Conservation (phyloP, 1,140 invertebrate genomes). For the Melitaea cinxia region DNA sequence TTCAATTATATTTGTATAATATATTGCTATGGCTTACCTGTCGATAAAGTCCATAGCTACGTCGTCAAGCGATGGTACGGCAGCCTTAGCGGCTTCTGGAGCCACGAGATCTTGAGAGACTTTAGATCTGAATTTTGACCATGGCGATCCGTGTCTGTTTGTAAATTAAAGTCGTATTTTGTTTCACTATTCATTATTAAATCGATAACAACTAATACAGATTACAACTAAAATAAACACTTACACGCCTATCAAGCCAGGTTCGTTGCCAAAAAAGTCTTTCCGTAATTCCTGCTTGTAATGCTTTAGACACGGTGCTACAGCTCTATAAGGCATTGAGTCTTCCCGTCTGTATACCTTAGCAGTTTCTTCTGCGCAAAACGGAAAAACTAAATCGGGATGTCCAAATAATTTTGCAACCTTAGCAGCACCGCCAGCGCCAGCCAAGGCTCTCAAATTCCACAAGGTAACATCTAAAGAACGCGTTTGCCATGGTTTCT, state of each 20-base stretch:
- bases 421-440: conserved; percentile 87
- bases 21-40: conserved; percentile 78
- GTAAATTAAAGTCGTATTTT: conserved; percentile 16
- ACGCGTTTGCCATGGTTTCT: conserved; percentile 67
- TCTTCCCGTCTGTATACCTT: conserved; percentile 89
- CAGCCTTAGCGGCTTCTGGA: conserved; percentile 88
- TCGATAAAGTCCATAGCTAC: conserved; percentile 88
- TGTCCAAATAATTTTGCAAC: conserved; percentile 88
- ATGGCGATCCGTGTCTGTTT: conserved; percentile 90
- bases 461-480: conserved; percentile 65
- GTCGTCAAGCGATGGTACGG: conserved; percentile 87
- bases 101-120: conserved; percentile 92
- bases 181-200: neutral
- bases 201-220: conserved; percentile 1
- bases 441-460: conserved; percentile 64
- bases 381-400: conserved; percentile 90
- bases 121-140: conserved; percentile 90
- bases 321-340: conserved; percentile 88
- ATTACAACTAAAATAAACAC: conserved; percentile 49
- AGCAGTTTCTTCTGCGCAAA: conserved; percentile 89
- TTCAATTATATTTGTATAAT: neutral
- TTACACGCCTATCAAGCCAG: conserved; percentile 91
- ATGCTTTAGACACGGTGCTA: conserved; percentile 89
- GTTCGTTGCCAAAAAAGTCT: conserved; percentile 88
- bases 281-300: conserved; percentile 89